A percentile compares a stretch with the other conserved stretches of the same genome.
Evolutionary conservation across 2,113 vertebrate genomes (phyloP).

Genomic region (Takifugu bimaculatus): DNA sequence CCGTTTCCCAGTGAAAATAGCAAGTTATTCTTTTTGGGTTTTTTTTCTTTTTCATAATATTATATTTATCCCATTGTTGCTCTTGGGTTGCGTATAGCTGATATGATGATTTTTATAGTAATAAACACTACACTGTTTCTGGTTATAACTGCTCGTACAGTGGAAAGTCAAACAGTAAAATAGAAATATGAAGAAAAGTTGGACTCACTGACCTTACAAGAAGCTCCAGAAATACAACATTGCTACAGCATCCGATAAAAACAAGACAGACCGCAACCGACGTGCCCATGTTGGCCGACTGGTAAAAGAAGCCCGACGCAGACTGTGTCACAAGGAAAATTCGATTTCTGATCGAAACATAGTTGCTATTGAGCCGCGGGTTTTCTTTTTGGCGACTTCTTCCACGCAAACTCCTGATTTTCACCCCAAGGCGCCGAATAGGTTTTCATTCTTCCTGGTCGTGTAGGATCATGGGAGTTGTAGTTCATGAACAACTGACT

Average conservation of each 20-base stretch:
- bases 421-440: constrained; percentile 25
- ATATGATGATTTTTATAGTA: too few relatives aligned
- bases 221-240: constrained; percentile 76
- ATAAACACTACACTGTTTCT: too few relatives aligned
- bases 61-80: too few relatives aligned
- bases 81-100: too few relatives aligned
- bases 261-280: constrained; percentile 62
- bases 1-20: too few relatives aligned
- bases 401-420: constrained; percentile 19
- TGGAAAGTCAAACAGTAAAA: neutral
- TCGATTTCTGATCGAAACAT: constrained; percentile 15
- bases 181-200: neutral
- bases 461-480: constrained; percentile 43
- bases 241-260: constrained; percentile 74
- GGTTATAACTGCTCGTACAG: neutral
- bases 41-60: too few relatives aligned
- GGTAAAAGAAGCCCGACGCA: neutral
- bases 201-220: constrained; percentile 69
- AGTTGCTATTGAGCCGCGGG: neutral
- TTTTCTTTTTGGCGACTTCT: neutral
- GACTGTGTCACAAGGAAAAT: constrained; percentile 15
- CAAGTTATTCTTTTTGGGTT: too few relatives aligned
- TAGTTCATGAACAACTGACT: constrained; percentile 34
- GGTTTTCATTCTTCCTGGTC: neutral
- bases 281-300: constrained; percentile 54